Evolutionary conservation across 2,797 vertebrate genomes (phyloP), one percentile per base, ranked within the genome.

Genomic region (Tenualosa ilisha): DNA sequence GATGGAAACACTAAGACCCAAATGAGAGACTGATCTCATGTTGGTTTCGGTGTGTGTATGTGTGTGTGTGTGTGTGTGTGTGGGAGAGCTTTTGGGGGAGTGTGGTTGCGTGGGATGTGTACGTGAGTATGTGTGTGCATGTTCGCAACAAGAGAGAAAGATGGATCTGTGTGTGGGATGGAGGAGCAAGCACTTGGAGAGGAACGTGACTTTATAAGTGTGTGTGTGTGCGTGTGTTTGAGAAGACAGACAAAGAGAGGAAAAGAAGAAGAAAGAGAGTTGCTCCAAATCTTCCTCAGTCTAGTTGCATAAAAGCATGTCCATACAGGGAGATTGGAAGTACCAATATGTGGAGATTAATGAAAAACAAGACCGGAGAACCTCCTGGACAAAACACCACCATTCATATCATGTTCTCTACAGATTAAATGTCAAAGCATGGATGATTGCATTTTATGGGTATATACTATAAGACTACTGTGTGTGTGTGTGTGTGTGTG

Each of bases 101-200:
- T 79, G 72, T 79, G 72, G 65, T 68, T 79, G 72, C 72, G 72
- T 79, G 72, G 72, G 72, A 40, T 79, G 72, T 75, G 37, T 75
- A 37, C 40, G 3, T 75, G 37, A 46, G 72, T 79, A 40, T 79
- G 68, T 72, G 68, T 72, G 68, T 79, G 17, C 46, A 17, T 46
- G 40, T 79, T 79, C 17, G 6, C 37, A 43, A 40, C 20, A 46
- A 46, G 26, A 72, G 72, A 40, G 15, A 40, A 20, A 46, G 72
- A 79, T 43, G 72, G 72, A 79, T 46, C 40, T 20, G 72, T 79
- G 72, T 46, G 72, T 46, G 72, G 72, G 40, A 79, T 79, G 72
- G 72, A 17, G 31, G 24, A 79, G 17, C 72, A 79, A 37, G 72
- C 72, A 79, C 37, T 79, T 22, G 37, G 37, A 40, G 7, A 79